A percentile compares a stretch with the other conserved stretches of the same genome.
Conservation (phyloP, 2,888 invertebrate species). For the Cataglyphis altisquamis region DNA sequence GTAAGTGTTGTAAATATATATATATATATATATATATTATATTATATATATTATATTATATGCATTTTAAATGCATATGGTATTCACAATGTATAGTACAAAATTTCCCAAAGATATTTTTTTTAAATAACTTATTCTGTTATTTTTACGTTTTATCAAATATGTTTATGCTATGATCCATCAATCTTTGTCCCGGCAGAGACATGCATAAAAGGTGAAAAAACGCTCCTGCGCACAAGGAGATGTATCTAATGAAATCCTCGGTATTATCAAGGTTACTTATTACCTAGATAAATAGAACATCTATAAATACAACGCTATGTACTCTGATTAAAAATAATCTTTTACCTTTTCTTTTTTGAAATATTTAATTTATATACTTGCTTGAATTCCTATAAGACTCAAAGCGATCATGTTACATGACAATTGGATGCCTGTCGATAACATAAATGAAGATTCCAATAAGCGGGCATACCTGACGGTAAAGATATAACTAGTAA, state of each 20-base stretch:
- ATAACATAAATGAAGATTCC: neutral
- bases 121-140: neutral
- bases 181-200: constrained; percentile 12
- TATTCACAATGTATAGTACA: neutral
- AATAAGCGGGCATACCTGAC: neutral
- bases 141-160: constrained; percentile 13
- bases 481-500: neutral
- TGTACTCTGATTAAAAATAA: neutral
- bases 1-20: neutral
- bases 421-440: neutral
- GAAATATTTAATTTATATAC: neutral
- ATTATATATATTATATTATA: neutral
- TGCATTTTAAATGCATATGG: neutral
- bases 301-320: neutral
- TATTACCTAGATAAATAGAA: neutral
- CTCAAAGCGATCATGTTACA: neutral
- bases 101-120: neutral
- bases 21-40: neutral
- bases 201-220: constrained; percentile 11
- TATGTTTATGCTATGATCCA: constrained; percentile 24
- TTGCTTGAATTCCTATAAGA: constrained; percentile 3
- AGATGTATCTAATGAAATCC: neutral
- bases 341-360: neutral
- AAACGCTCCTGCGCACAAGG: neutral
- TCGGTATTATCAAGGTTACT: neutral